Conservation (phyloP, 1,140 invertebrate genomes). For the Aplysia californica region DNA sequence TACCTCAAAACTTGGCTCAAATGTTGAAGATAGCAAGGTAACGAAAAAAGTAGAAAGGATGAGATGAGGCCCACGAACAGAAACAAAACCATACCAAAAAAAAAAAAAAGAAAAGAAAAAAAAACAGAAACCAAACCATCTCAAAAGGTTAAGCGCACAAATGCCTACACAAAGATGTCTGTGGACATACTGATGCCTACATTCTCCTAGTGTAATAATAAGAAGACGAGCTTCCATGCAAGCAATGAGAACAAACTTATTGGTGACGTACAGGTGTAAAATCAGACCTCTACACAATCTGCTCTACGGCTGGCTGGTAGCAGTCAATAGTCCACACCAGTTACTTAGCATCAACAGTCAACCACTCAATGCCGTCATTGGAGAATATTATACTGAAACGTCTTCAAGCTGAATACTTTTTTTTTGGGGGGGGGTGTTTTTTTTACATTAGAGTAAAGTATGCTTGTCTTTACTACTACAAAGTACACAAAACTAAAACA, state of each 20-base stretch:
- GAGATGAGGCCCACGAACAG: background rate
- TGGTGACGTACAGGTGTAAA: background rate
- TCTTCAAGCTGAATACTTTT: too few species aligned
- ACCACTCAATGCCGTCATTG: background rate
- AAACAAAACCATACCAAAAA: background rate
- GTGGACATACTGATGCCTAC: background rate
- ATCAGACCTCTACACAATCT: background rate
- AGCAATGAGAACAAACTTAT: background rate
- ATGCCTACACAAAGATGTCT: background rate
- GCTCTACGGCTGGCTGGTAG: background rate
- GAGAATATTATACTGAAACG: background rate
- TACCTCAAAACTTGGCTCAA: slow-evolving; percentile 25
- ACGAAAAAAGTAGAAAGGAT: slow-evolving; percentile 1
- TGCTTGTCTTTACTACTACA: too few species aligned
- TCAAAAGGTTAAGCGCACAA: background rate
- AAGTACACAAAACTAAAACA: too few species aligned
- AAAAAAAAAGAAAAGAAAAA: background rate
- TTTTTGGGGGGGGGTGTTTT: too few species aligned
- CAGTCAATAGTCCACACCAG: background rate
- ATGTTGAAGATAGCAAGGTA: slow-evolving; percentile 12
- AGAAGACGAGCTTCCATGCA: background rate
- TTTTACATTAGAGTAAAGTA: too few species aligned
- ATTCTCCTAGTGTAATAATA: background rate
- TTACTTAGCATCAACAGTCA: too few species aligned
- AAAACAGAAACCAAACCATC: background rate